Evolutionary conservation across 2,797 vertebrate species (phyloP).

Genomic region (Rhinatrema bivittatum): DNA sequence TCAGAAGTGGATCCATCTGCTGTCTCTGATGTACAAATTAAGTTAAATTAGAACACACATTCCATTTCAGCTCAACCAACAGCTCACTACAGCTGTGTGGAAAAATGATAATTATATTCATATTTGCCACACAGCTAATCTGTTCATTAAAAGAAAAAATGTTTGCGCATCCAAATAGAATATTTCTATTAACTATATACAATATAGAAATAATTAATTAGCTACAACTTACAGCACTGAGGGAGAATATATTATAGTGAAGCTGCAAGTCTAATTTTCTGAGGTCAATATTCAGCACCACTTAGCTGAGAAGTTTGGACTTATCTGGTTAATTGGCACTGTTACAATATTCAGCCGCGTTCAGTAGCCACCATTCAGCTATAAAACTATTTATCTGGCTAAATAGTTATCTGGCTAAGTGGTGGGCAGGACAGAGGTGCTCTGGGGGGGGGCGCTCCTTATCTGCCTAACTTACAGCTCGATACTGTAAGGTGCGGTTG

Average conservation of each 20-base stretch:
- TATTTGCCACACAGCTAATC: conserved; percentile 43
- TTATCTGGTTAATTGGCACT: too few species aligned
- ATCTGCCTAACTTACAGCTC: too few species aligned
- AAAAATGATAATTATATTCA: conserved; percentile 17
- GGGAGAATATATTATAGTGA: conserved; percentile 24
- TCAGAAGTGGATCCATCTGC: conserved; percentile 10
- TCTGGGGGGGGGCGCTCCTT: too few species aligned
- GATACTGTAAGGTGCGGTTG: too few species aligned
- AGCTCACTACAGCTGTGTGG: not conserved
- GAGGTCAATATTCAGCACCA: too few species aligned
- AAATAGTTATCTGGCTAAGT: too few species aligned
- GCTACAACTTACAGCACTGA: conserved; percentile 11
- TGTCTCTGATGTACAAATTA: conserved; percentile 17
- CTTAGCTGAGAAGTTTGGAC: too few species aligned
- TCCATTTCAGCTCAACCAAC: conserved; percentile 13
- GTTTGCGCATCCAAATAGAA: conserved; percentile 14
- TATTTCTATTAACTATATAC: conserved; percentile 15
- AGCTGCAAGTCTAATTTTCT: conserved; percentile 23
- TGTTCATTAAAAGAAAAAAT: conserved; percentile 47
- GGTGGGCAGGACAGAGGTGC: too few species aligned
- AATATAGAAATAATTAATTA: conserved; percentile 25
- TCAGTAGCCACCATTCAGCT: too few species aligned
- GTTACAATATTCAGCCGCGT: too few species aligned
- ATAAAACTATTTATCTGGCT: too few species aligned
- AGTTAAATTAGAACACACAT: not conserved